phyloP scores from a whole-genome alignment of 2,888 invertebrate species.

The Nomada ruficornis region DNA sequence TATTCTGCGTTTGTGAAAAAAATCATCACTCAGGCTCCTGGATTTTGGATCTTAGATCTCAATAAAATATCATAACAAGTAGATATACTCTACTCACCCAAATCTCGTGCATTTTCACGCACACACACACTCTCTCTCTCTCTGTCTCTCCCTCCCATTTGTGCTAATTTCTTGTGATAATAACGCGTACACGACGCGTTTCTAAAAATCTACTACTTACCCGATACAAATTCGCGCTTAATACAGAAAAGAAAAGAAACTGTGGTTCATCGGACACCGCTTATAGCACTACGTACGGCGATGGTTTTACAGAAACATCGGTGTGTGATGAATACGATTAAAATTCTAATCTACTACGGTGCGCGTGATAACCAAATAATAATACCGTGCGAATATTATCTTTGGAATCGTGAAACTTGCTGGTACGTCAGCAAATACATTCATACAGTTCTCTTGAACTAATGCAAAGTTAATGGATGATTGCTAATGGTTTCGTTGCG shows the following conservation, averaged over 20 bases:
- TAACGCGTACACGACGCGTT: conserved; percentile 17
- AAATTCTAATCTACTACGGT: conserved; percentile 35
- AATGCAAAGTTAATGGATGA: background rate
- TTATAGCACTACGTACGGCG: background rate
- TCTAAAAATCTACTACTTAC: conserved; percentile 37
- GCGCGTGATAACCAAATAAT: conserved; percentile 42
- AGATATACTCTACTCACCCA: background rate
- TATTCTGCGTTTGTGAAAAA: conserved; percentile 34
- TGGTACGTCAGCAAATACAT: conserved; percentile 3
- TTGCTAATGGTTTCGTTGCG: background rate
- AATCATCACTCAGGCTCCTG: conserved; percentile 5
- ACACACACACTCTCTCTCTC: conserved; percentile 7
- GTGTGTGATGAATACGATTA: conserved; percentile 12
- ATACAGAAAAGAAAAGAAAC: conserved; percentile 13
- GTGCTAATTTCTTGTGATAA: conserved; percentile 42
- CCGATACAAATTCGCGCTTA: conserved; percentile 33
- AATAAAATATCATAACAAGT: conserved; percentile 48
- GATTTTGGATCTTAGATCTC: background rate
- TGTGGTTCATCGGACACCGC: background rate
- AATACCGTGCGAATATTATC: conserved; percentile 54
- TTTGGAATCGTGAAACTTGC: conserved; percentile 49
- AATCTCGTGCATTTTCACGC: background rate
- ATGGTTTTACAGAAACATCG: background rate
- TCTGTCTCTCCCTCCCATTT: conserved; percentile 29
- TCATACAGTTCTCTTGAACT: background rate